Base-by-base conservation (phyloP, 2,888 invertebrate genomes). In the Chrysotoxum bicinctum region DNA sequence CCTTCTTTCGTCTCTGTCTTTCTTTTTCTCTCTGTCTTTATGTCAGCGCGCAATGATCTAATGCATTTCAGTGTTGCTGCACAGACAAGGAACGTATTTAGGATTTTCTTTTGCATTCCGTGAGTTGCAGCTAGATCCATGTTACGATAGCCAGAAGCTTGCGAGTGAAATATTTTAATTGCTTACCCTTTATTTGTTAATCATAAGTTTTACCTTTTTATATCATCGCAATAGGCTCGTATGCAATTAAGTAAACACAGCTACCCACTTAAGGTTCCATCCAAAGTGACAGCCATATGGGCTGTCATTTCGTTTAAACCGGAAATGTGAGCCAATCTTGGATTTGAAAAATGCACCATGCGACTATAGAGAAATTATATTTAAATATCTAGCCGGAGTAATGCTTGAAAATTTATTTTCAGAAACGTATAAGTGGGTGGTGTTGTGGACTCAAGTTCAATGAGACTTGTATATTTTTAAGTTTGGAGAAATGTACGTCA, bases 71-170 rank as follows among this genome's bases (percentile, higher is more conserved):
- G 23, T 26, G 48, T 32, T 56, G 56, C 30, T 26, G n/a, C 32
- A 48, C 32, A 7, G 32, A 14, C 12, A 1, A 32, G 64, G 30
- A 60, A 68, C 52, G 30, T 40, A 56, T 66, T 54, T 26, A 52
- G 35, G 21, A 23, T 43, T 30, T 45, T 26, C 19, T 32, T n/a
- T 50, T 50, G 50, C 23, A 26, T 1, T 26, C 23, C 3, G 8
- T 26, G 50, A n/a, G n/a, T 14, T 23, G 14, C 48, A 50, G 50
- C 35, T 12, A 58, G 75, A 80, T 79, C 48, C 66, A 75, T 72
- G 75, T 75, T 73, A 0, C 78, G 83, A 83, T 83, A 83, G 62
- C 58, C 74, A 70, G 74, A 60, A 79, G 79, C 79, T 72, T 54
- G 50, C 1, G 75, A 70, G 66, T 35, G n/a, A 48, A 72, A 58